Percentiles rank a stretch among this genome's conserved stretches.
These are phyloP conservation scores for Eupithecia exiguata DNA, from an alignment of 2,888 invertebrate genomes.

Conservation along the genomic window DNA sequence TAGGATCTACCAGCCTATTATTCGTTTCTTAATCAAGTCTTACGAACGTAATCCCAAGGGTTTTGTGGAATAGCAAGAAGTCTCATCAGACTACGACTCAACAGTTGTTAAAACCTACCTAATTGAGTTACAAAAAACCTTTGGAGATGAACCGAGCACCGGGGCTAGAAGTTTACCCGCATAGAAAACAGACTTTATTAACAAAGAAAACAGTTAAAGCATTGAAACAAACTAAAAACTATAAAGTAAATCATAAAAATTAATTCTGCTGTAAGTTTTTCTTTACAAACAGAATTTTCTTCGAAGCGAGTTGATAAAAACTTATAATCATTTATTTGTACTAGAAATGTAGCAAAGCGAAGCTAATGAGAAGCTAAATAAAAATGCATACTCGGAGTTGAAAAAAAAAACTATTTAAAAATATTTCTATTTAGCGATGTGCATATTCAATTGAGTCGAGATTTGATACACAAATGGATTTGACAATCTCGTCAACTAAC, in stretches of 20 bases:
- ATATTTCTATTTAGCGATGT: background rate
- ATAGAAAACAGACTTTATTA: background rate
- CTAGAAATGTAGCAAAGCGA: background rate
- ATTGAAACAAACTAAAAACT: background rate
- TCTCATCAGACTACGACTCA: conserved; percentile 40
- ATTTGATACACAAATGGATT: too few relatives aligned
- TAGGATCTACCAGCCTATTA: background rate
- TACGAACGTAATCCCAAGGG: conserved; percentile 18
- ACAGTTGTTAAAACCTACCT: conserved; percentile 46
- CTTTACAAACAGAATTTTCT: background rate
- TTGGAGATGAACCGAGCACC: conserved; percentile 31
- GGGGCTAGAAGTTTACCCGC: background rate
- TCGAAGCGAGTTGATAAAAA: too few relatives aligned
- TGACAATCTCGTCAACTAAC: too few relatives aligned
- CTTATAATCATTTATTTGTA: too few relatives aligned
- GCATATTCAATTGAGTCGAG: background rate
- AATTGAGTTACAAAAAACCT: conserved; percentile 48
- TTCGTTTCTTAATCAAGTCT: conserved; percentile 16
- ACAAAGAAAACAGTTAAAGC: too few relatives aligned
- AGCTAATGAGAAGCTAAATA: background rate
- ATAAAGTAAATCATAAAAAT: background rate
- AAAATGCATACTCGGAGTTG: background rate
- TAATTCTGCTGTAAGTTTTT: background rate
- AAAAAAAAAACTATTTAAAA: background rate
- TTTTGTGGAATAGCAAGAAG: conserved; percentile 30